phyloP scores from a whole-genome alignment of 2,113 vertebrate genomes.

The Rhinolophus ferrumequinum region DNA sequence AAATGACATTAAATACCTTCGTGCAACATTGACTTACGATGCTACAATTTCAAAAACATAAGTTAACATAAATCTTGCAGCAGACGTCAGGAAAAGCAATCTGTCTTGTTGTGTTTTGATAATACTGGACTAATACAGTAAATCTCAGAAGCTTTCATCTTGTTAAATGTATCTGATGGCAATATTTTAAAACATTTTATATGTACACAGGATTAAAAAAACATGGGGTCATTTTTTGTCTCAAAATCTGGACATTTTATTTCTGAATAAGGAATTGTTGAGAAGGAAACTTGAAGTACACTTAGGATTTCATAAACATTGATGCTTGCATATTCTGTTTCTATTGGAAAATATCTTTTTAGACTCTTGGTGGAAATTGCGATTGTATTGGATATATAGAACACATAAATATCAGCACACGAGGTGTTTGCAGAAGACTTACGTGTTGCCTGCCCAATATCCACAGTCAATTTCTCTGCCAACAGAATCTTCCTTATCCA shows the following conservation, averaged over 20 bases:
- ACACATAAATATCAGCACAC: not conserved
- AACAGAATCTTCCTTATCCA: not conserved
- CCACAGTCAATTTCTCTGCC: not conserved
- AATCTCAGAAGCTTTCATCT: slow-evolving; percentile 29
- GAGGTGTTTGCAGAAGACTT: not conserved
- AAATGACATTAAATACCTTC: slow-evolving; percentile 74
- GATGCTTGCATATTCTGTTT: slow-evolving; percentile 19
- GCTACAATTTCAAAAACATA: slow-evolving; percentile 48
- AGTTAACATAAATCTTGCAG: slow-evolving; percentile 58
- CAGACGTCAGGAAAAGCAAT: slow-evolving; percentile 55
- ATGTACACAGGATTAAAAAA: slow-evolving; percentile 7
- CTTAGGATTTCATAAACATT: slow-evolving; percentile 2
- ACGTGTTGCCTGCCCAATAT: not conserved
- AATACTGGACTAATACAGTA: slow-evolving; percentile 44
- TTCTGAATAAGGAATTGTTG: slow-evolving; percentile 37
- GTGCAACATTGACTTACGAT: slow-evolving; percentile 40
- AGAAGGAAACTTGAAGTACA: slow-evolving; percentile 29
- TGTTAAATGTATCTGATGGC: slow-evolving; percentile 48
- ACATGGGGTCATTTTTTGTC: not conserved
- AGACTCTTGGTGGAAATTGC: not conserved
- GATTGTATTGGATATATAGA: not conserved
- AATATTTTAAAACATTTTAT: slow-evolving; percentile 46
- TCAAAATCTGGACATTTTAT: slow-evolving; percentile 55
- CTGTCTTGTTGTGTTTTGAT: slow-evolving; percentile 51
- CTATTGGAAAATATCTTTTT: not conserved